Evolutionary conservation across 1,140 invertebrate genomes (phyloP), one percentile per base, ranked within the genome.

Genomic region (Frieseomelitta varia): DNA sequence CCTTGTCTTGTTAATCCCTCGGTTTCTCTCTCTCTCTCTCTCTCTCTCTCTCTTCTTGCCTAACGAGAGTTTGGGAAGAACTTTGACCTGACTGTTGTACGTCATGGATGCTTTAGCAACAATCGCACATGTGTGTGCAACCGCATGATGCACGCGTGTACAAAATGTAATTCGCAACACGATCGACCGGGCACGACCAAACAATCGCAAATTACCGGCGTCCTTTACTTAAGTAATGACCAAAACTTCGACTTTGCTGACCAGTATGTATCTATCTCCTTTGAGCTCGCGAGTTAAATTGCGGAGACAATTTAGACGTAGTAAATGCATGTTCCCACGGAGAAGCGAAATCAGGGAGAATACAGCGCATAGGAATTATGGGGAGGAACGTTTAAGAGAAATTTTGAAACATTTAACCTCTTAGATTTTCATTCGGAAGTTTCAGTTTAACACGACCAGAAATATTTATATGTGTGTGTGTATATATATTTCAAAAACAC

Each of bases 171-270:
- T 82, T 81, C 79, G 39, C 24, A 68, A 24, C 39, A 81, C 79
- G 85, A 87, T 85, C 83, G 82, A 77, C 82, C 77, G 65, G 47
- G 76, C 65, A 15, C 56, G 30, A 14, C 77, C 72, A 47, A 73
- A 87, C 86, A 78, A 87, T 87, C 82, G 85, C 79, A 85, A 87
- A 87, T 87, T 87, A 65, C 30, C 27, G 39, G n/a, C 27, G n/a
- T 53, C 55, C 81, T 68, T 61, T 88, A 87, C 87, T 88, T 87
- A 87, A 79, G 67, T 85, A 83, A 89, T 83, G 83, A 89, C 67
- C 79, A 69, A 87, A 89, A 87, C 74, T 83, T 85, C 71, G 63
- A 34, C n/a, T 58, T 47, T 69, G 17, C 30, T 53, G 56, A 11
- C 47, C 55, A 27, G 24, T 47, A 47, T 47, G 39, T 47, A 47